Percentiles rank a stretch among this genome's conserved stretches.
Conservation (phyloP, 1,140 invertebrate species). For the Aleiodes sp. region DNA sequence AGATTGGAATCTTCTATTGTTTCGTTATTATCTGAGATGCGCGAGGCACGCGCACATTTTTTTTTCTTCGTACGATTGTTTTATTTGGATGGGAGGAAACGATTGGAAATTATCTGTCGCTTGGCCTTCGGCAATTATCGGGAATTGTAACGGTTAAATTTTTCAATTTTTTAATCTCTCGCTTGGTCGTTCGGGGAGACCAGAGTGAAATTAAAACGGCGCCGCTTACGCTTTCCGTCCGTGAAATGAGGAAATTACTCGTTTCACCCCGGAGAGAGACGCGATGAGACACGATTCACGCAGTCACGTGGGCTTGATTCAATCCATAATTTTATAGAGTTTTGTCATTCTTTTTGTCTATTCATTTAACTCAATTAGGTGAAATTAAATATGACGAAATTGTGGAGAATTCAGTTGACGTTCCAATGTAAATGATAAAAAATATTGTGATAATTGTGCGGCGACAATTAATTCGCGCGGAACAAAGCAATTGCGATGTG, state of each 20-base stretch:
- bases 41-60: constrained; percentile 26
- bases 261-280: constrained; percentile 27
- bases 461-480: constrained; percentile 18
- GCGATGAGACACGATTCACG: constrained; percentile 21
- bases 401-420: neutral
- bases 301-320: constrained; percentile 23
- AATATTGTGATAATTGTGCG: neutral
- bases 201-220: constrained; percentile 19
- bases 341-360: neutral
- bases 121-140: too few relatives aligned
- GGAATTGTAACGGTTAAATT: too few relatives aligned
- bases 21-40: constrained; percentile 6
- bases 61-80: constrained; percentile 15
- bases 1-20: constrained; percentile 28
- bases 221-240: constrained; percentile 26
- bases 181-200: too few relatives aligned
- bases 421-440: neutral
- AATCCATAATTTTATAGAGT: constrained; percentile 10
- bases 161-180: too few relatives aligned
- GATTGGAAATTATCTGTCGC: neutral
- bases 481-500: constrained; percentile 14
- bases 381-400: neutral
- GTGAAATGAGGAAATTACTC: constrained; percentile 41
- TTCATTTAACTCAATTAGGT: constrained; percentile 14
- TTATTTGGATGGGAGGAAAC: neutral